Evolutionary conservation across 2,797 vertebrate species (phyloP).

Genomic region (Mormyrops attenuatus): DNA sequence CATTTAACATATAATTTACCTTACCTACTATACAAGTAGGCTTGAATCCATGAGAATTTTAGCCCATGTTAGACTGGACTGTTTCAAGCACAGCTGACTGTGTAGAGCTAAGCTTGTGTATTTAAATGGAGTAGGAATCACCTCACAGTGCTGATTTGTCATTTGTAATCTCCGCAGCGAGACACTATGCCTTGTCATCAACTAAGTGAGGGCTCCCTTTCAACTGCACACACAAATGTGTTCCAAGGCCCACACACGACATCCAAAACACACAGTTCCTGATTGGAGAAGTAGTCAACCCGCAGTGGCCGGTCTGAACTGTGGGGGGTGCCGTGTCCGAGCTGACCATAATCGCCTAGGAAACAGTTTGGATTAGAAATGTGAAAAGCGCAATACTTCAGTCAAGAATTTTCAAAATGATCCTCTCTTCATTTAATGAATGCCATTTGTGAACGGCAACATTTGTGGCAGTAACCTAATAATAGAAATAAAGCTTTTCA

Average conservation of each 20-base stretch:
- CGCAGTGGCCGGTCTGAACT: conserved; percentile 70
- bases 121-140: not conserved
- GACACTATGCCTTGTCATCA: not conserved
- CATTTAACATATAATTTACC: not conserved
- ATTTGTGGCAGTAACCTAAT: not conserved
- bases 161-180: not conserved
- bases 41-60: not conserved
- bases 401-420: not conserved
- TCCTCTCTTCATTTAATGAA: not conserved
- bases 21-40: not conserved
- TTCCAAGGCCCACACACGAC: conserved; percentile 85
- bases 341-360: conserved; percentile 86
- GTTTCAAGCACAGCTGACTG: not conserved
- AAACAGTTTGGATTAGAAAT: conserved; percentile 3
- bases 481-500: not conserved
- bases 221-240: conserved; percentile 65
- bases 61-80: not conserved
- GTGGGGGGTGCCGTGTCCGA: conserved; percentile 64
- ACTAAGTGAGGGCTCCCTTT: conserved; percentile 36
- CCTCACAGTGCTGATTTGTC: not conserved
- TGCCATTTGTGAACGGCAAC: not conserved
- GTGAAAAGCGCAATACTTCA: not conserved
- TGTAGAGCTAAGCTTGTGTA: not conserved
- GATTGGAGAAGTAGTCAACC: conserved; percentile 64
- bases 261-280: conserved; percentile 58